A percentile compares a stretch with the other conserved stretches of the same genome.
phyloP scores from a whole-genome alignment of 2,797 vertebrate genomes.

The Numenius phaeopus region DNA sequence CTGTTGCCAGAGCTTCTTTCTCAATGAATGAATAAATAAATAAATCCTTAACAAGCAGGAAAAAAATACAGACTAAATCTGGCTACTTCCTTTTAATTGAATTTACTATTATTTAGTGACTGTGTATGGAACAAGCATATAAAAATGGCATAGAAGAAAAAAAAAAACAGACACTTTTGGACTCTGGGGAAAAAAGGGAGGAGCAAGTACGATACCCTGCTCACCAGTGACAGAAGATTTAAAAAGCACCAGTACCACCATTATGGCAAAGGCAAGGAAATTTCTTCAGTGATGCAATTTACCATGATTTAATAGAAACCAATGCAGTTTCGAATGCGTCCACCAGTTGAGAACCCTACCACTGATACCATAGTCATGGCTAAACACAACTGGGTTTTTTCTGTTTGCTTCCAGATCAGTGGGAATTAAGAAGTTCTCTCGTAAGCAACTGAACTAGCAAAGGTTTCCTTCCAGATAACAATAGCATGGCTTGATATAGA shows the following conservation, averaged over 20 bases:
- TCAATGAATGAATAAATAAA: slow-evolving; percentile 12
- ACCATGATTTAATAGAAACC: not conserved
- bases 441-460: not conserved
- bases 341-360: not conserved
- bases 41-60: not conserved
- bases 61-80: not conserved
- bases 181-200: not conserved
- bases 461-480: not conserved
- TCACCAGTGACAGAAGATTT: not conserved
- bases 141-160: not conserved
- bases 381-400: not conserved
- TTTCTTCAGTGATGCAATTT: not conserved
- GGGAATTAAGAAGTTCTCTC: not conserved
- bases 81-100: not conserved
- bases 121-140: not conserved
- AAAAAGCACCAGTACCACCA: not conserved
- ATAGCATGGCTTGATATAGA: not conserved
- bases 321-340: not conserved
- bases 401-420: not conserved
- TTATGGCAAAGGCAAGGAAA: not conserved
- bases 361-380: not conserved
- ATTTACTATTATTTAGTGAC: not conserved
- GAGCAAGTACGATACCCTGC: not conserved
- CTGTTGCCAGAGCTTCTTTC: not conserved
- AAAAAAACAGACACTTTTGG: not conserved